A percentile compares a stretch with the other conserved stretches of the same genome.
These are phyloP conservation scores for Leucopternis melanops DNA, from an alignment of 2,113 vertebrate genomes.

Conservation along the genomic window DNA sequence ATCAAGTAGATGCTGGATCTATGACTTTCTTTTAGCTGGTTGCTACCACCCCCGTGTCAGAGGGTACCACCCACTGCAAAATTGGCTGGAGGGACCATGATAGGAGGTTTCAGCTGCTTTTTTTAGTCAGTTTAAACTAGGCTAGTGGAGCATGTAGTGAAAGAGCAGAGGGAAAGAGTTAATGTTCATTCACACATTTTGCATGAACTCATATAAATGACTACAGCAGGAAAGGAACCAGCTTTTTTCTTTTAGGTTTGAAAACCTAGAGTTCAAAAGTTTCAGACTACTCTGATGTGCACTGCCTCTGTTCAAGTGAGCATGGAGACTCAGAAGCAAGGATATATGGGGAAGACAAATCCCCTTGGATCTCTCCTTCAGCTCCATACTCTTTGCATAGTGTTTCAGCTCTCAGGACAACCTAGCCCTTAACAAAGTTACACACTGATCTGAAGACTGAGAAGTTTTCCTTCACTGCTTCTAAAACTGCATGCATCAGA, in stretches of 20 bases:
- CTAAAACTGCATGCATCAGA: background rate
- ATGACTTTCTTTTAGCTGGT: background rate
- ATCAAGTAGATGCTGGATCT: background rate
- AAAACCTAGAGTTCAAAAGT: background rate
- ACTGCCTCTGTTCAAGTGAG: background rate
- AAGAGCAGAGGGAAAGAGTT: background rate
- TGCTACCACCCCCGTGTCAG: background rate
- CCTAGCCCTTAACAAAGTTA: background rate
- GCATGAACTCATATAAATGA: background rate
- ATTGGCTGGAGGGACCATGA: background rate
- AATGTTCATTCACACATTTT: background rate
- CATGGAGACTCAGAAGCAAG: background rate
- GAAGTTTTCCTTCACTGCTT: background rate
- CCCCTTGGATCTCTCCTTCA: background rate
- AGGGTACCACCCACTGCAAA: background rate
- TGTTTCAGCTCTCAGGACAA: background rate
- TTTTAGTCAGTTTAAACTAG: background rate
- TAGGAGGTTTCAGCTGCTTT: background rate
- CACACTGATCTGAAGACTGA: background rate
- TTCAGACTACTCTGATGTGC: background rate
- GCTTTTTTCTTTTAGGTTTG: background rate
- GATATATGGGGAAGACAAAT: background rate
- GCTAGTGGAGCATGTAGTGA: background rate
- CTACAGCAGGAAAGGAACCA: background rate
- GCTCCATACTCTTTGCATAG: fast-evolving